Evolutionary conservation across 2,888 invertebrate species (phyloP).

Genomic region (Conomelus anceps): DNA sequence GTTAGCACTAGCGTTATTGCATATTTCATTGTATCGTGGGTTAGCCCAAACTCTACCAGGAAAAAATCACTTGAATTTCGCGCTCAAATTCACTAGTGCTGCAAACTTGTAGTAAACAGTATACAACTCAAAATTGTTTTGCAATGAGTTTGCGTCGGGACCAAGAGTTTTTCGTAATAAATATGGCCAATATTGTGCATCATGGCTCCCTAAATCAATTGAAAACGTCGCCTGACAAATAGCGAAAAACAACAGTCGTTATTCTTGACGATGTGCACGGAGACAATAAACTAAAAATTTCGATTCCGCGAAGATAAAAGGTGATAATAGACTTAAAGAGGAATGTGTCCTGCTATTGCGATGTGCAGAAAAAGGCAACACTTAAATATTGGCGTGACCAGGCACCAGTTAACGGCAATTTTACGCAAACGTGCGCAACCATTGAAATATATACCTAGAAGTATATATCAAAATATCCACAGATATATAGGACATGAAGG

Average conservation of each 20-base stretch:
- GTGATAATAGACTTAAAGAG: background rate
- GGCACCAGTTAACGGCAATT: background rate
- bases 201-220: background rate
- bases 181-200: background rate
- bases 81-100: background rate
- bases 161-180: background rate
- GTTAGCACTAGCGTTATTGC: too few species aligned
- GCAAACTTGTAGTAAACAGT: background rate
- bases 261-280: background rate
- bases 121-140: background rate
- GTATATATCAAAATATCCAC: background rate
- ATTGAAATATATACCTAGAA: background rate
- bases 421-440: background rate
- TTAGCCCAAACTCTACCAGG: too few species aligned
- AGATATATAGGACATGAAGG: background rate
- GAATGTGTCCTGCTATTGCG: background rate
- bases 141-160: background rate
- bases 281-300: background rate
- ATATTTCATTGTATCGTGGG: too few species aligned
- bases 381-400: background rate
- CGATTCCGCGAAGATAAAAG: background rate
- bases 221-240: background rate
- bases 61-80: background rate
- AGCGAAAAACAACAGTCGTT: background rate
- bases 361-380: background rate